phyloP scores from a whole-genome alignment of 2,113 vertebrate species.

The Diadophis punctatus region DNA sequence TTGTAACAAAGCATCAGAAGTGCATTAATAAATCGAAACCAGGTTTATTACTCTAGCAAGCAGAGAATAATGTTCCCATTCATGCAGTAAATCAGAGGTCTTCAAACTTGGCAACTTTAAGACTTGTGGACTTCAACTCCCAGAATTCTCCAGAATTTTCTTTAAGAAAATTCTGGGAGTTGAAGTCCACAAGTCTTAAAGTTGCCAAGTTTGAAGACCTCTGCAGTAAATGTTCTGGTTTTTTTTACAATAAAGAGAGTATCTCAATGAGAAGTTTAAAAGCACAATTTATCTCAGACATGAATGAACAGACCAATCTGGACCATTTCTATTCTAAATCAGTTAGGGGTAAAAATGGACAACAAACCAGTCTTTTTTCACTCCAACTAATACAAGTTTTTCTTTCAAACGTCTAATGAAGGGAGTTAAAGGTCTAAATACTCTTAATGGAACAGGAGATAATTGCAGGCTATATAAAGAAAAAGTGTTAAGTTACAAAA shows the following conservation, averaged over 20 bases:
- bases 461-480: not conserved
- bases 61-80: not conserved
- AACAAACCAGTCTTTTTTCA: not conserved
- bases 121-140: no score
- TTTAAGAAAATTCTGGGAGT: no score
- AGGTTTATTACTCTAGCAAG: not conserved
- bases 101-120: no score
- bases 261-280: not conserved
- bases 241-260: not conserved
- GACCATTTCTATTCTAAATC: not conserved
- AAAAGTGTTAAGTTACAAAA: not conserved
- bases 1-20: not conserved
- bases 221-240: not conserved
- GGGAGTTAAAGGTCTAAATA: not conserved
- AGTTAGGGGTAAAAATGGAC: not conserved
- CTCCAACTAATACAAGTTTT: not conserved
- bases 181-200: no score
- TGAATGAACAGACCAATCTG: not conserved
- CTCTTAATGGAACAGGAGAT: not conserved
- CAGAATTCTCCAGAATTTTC: no score
- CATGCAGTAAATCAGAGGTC: not conserved
- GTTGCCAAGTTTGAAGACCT: no score
- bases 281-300: not conserved
- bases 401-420: not conserved
- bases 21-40: not conserved